A percentile compares a stretch with the other conserved stretches of the same genome.
phyloP scores from a whole-genome alignment of 2,888 invertebrate genomes.

The Allacma fusca region DNA sequence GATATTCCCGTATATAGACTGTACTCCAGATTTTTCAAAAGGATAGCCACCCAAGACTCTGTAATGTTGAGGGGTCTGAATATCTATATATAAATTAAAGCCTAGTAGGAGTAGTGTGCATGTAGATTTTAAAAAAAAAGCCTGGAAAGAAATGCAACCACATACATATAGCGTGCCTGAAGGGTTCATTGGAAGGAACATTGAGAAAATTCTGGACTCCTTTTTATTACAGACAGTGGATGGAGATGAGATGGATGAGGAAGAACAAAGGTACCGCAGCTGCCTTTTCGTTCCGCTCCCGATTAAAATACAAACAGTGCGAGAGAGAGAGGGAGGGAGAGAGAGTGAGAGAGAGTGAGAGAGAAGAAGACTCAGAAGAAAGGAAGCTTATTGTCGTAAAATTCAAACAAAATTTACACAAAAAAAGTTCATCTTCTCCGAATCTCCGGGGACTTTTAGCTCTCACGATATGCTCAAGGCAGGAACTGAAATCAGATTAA shows the following conservation, averaged over 20 bases:
- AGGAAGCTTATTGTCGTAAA: slow-evolving; percentile 41
- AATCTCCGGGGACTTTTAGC: not conserved
- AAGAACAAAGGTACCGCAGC: slow-evolving; percentile 40
- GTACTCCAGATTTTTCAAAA: too few relatives aligned
- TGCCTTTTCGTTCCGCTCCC: slow-evolving; percentile 35
- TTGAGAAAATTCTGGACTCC: slow-evolving; percentile 1
- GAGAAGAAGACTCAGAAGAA: slow-evolving; percentile 8
- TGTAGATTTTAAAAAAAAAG: not conserved
- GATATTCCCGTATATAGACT: not conserved
- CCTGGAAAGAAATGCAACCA: not conserved
- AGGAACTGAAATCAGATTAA: slow-evolving; percentile 20
- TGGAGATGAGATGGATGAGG: slow-evolving; percentile 35
- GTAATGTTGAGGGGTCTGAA: not conserved
- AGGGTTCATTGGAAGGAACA: not conserved
- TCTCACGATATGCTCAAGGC: slow-evolving; percentile 7
- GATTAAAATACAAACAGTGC: slow-evolving; percentile 35
- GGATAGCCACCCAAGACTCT: not conserved
- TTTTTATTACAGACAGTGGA: slow-evolving; percentile 17
- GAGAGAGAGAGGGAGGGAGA: not conserved
- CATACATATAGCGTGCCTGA: not conserved
- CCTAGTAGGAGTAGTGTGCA: not conserved
- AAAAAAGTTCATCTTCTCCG: slow-evolving; percentile 26
- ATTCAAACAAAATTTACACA: slow-evolving; percentile 37
- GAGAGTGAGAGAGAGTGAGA: not conserved
- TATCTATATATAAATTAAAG: not conserved